phyloP scores from a whole-genome alignment of 2,888 invertebrate genomes.

The Micropterix aruncella region DNA sequence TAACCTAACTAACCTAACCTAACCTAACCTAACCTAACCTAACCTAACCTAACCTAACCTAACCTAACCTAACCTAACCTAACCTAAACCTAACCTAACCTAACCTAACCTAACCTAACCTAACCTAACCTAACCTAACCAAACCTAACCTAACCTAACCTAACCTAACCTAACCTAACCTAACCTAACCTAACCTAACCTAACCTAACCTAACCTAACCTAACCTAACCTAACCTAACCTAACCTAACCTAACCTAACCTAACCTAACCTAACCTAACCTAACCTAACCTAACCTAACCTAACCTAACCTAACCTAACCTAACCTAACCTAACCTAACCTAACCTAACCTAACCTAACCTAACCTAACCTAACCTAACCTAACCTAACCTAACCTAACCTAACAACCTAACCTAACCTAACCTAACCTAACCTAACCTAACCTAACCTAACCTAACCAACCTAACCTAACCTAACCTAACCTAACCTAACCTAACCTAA shows the following conservation, averaged over 20 bases:
- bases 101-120: conserved; percentile 11
- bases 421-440: conserved; percentile 6
- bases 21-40: conserved; percentile 10
- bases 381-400: conserved; percentile 4
- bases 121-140: conserved; percentile 11
- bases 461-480: conserved; percentile 4
- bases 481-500: conserved; percentile 6
- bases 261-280: conserved; percentile 2
- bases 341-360: conserved; percentile 4
- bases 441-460: conserved; percentile 3
- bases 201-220: conserved; percentile 7
- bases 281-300: conserved; percentile 4
- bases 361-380: conserved; percentile 3
- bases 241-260: conserved; percentile 8
- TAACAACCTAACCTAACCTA: conserved; percentile 8
- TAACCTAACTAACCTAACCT: conserved; percentile 9
- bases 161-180: conserved; percentile 7
- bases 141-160: conserved; percentile 11
- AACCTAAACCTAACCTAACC: conserved; percentile 12
- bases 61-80: conserved; percentile 11
- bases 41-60: conserved; percentile 10
- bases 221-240: conserved; percentile 12
- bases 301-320: conserved; percentile 3
- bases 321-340: conserved; percentile 4
- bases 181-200: conserved; percentile 6